phyloP scores from a whole-genome alignment of 2,113 vertebrate genomes.

The Catharus bicknelli region DNA sequence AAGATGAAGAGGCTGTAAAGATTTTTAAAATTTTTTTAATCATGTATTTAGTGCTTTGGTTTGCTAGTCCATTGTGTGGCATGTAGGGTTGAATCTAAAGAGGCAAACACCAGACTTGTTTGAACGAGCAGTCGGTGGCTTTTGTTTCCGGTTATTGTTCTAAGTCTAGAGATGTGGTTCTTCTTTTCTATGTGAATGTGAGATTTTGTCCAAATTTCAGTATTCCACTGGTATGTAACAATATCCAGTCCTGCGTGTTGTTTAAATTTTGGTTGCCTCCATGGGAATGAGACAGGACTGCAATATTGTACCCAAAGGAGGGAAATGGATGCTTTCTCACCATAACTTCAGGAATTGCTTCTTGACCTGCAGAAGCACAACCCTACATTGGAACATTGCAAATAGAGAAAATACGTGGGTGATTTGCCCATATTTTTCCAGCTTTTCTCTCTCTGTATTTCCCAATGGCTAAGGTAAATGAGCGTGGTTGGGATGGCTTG shows the following conservation, averaged over 20 bases:
- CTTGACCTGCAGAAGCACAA: neutral
- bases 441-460: neutral
- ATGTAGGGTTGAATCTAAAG: neutral
- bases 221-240: conserved; percentile 1
- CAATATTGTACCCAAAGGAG: neutral
- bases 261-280: neutral
- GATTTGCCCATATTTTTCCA: neutral
- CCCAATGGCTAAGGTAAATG: neutral
- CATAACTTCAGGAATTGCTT: neutral
- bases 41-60: neutral
- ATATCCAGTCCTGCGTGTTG: neutral
- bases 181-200: conserved; percentile 1
- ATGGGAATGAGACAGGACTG: neutral
- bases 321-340: neutral
- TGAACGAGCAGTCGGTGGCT: fast-evolving
- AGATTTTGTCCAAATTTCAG: neutral
- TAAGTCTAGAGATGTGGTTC: neutral
- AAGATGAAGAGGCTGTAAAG: neutral
- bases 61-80: neutral
- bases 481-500: neutral
- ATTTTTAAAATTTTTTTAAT: neutral
- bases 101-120: neutral
- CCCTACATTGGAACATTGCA: fast-evolving
- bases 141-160: conserved; percentile 11
- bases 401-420: neutral